phyloP scores from a whole-genome alignment of 2,888 invertebrate species.

The Nineta flava region DNA sequence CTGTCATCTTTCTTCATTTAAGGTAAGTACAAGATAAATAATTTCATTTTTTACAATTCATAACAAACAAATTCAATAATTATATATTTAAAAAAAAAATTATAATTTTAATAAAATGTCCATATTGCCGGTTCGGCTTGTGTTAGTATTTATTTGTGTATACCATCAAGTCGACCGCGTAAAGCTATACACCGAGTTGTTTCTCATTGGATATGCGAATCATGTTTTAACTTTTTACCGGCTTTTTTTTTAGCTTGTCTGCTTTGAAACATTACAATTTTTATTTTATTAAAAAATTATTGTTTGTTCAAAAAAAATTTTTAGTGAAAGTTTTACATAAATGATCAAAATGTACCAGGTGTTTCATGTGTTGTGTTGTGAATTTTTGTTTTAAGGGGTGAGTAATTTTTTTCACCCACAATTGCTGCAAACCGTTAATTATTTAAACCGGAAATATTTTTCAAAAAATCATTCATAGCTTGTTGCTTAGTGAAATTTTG shows the following conservation, averaged over 20 bases:
- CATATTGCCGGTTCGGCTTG: constrained; percentile 1
- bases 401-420: too few species aligned
- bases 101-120: neutral
- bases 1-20: constrained; percentile 24
- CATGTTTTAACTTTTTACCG: constrained; percentile 21
- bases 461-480: too few species aligned
- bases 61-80: neutral
- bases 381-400: too few species aligned
- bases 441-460: too few species aligned
- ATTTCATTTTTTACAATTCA: neutral
- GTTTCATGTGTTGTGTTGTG: too few species aligned
- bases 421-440: too few species aligned
- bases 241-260: constrained; percentile 12
- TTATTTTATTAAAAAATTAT: too few species aligned
- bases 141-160: neutral
- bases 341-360: too few species aligned
- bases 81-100: too few species aligned
- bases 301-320: too few species aligned
- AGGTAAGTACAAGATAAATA: constrained; percentile 22
- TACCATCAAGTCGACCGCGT: neutral
- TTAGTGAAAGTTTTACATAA: too few species aligned
- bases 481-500: too few species aligned
- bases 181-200: neutral
- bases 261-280: neutral
- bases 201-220: constrained; percentile 18